Evolutionary conservation across 2,113 vertebrate genomes (phyloP).

Genomic region (Chascanopsetta lugubris): DNA sequence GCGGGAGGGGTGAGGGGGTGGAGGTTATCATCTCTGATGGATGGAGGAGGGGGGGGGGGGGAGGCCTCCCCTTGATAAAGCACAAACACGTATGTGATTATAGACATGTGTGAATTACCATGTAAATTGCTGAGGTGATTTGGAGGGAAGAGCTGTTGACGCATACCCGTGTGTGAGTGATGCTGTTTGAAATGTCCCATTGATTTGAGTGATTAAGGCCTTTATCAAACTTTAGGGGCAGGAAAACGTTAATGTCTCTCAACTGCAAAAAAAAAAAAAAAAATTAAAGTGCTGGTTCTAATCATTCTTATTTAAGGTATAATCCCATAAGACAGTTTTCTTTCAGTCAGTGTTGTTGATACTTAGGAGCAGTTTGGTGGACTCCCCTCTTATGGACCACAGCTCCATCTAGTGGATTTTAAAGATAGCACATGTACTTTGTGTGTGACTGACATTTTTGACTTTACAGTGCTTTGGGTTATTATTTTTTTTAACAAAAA

Average conservation of each 20-base stretch:
- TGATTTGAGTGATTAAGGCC: neutral
- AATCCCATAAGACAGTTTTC: neutral
- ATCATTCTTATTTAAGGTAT: neutral
- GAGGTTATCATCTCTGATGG: neutral
- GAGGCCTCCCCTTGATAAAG: neutral
- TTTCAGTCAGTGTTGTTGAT: neutral
- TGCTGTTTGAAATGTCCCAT: neutral
- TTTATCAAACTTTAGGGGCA: neutral
- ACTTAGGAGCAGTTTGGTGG: no score
- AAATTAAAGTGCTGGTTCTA: neutral
- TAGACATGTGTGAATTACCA: neutral
- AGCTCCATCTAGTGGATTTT: constrained; percentile 62
- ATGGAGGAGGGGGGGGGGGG: neutral
- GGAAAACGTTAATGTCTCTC: no score
- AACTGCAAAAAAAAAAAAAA: neutral
- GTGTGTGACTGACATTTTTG: neutral
- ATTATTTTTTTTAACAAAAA: neutral
- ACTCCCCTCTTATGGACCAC: neutral
- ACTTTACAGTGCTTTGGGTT: no score
- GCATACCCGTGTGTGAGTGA: neutral
- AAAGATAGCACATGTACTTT: neutral
- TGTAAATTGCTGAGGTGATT: neutral
- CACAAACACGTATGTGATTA: no score
- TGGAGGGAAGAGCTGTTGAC: no score
- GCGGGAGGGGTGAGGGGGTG: neutral